Evolutionary conservation across 2,888 invertebrate genomes (phyloP).

Genomic region (Cataglyphis rosenhaueri): DNA sequence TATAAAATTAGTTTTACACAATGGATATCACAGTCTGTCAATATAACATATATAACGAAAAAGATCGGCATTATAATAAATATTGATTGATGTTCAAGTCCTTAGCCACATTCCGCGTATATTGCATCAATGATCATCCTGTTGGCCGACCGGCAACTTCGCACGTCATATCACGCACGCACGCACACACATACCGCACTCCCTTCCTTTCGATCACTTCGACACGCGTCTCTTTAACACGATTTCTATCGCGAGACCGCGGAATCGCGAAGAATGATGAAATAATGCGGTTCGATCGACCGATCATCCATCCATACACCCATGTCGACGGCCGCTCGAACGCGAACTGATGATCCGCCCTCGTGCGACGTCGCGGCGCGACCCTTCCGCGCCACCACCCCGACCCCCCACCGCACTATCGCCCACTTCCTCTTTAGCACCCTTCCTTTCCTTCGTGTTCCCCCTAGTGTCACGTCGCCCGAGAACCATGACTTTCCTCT

Average conservation of each 20-base stretch:
- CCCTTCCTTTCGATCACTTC: not conserved
- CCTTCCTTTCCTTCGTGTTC: constrained; percentile 14
- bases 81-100: constrained; percentile 6
- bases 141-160: not conserved
- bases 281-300: not conserved
- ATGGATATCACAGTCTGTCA: not conserved
- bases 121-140: constrained; percentile 1
- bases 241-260: not conserved
- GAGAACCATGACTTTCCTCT: constrained; percentile 29
- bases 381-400: constrained; percentile 56
- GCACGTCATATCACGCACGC: not conserved
- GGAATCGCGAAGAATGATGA: not conserved
- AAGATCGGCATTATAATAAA: constrained; percentile 15
- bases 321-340: constrained; percentile 47
- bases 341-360: constrained; percentile 61
- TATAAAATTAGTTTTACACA: not conserved
- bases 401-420: constrained; percentile 21
- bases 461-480: not conserved
- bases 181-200: not conserved
- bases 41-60: not conserved
- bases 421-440: constrained; percentile 42
- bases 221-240: not conserved
- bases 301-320: constrained; percentile 4
- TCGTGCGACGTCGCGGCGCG: constrained; percentile 55
- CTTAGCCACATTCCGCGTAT: not conserved